phyloP scores from a whole-genome alignment of 2,113 vertebrate genomes.

The Proterorhinus semilunaris region DNA sequence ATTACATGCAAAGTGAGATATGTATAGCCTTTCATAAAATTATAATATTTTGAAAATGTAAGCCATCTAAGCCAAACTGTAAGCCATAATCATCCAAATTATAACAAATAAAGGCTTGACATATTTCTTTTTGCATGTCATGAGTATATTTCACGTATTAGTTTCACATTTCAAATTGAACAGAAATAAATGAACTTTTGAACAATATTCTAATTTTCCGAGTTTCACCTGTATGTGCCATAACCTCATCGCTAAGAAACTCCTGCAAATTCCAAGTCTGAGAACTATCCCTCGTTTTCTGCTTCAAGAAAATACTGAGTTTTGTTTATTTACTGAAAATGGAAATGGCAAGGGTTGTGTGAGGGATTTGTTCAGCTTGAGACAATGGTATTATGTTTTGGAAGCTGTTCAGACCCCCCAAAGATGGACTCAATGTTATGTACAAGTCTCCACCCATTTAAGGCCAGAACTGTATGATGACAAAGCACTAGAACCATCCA shows the following conservation, averaged over 20 bases:
- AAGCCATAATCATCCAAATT: no score
- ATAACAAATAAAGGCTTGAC: no score
- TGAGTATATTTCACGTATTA: no score
- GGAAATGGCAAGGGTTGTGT: slow-evolving; percentile 41
- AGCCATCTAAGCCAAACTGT: no score
- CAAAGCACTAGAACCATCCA: slow-evolving; percentile 42
- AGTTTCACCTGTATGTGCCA: background rate
- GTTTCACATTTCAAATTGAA: no score
- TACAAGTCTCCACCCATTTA: slow-evolving; percentile 53
- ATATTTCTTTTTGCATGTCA: no score
- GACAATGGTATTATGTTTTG: slow-evolving; percentile 36
- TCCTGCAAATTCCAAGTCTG: slow-evolving; percentile 14
- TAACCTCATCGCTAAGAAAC: slow-evolving; percentile 1
- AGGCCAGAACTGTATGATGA: slow-evolving; percentile 36
- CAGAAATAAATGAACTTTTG: no score
- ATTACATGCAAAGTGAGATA: no score
- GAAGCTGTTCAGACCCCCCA: slow-evolving; percentile 10
- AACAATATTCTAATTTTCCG: no score
- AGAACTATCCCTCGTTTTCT: slow-evolving; percentile 29
- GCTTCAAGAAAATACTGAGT: slow-evolving; percentile 15
- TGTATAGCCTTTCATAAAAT: no score
- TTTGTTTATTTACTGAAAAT: slow-evolving; percentile 24
- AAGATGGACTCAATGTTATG: slow-evolving; percentile 43
- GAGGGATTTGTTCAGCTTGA: slow-evolving; percentile 37
- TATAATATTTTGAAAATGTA: no score